Base-by-base conservation (phyloP, 2,888 invertebrate genomes). In the Metalampra italica region DNA sequence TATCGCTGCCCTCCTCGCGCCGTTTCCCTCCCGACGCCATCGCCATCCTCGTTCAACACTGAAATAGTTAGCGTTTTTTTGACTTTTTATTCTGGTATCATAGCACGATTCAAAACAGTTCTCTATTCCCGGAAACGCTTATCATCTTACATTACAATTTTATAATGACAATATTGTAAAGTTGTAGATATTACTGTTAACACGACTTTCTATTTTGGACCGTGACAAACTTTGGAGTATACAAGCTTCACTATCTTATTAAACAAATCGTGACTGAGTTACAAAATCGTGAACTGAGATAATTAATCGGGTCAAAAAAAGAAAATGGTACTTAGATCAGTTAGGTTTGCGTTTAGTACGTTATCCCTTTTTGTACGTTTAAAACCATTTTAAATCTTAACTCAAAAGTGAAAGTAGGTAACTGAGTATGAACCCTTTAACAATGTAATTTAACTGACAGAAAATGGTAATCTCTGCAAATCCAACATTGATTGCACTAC, bases 1-100 rank as follows among this genome's bases (percentile, higher is more conserved):
- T 95, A 78, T 94, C 94, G 79, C 94, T 94, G 60, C 88, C 92
- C 68, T 92, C 93, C 51, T 90, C 91, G 62, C 93, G 91, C 68
- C 92, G 91, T 82, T 93, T 93, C 81, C 91, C 93, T 66, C 91
- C 93, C 68, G 93, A 91, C 81, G 94, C 91, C 36, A 32, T 37
- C 80, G 93, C 91, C 93, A 93, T 93, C 43, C 57, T 81, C 45
- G 30, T 11, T 39, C 36, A 36, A n/a, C n/a, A 3, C 39, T 39
- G 39, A 39, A 39, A 39, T 14, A 4, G n/a, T 14, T 7, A 1
- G 9, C 13, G 8, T 37, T 34, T 2, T 7, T 34, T 34, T 34
- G n/a, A 11, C 9, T 9, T 34, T 1, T 34, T 34, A 11, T 11
- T 11, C 9, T 34, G 1, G 34, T 9, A 34, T 34, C 2, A 2